Evolutionary conservation across 2,113 vertebrate species (phyloP), one percentile per base, ranked within the genome.

Genomic region (Engystomops pustulosus): DNA sequence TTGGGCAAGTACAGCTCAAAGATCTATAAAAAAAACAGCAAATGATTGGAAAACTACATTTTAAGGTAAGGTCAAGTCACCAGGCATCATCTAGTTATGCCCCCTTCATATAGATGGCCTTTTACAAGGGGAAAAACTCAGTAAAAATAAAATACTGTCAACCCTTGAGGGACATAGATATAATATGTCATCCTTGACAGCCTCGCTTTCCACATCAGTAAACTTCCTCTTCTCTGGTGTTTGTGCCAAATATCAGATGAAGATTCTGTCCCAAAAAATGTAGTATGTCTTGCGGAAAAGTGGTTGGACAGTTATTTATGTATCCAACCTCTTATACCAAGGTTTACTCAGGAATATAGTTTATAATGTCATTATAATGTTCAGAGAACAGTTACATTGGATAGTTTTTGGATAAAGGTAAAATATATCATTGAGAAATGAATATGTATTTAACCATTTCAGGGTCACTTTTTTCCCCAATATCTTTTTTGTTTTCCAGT

Each of bases 61-160:
- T 65, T 34, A 65, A 32, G 4, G 60, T 17, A 34, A 17, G 1
- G 32, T 32, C 25, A 32, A 32, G 11, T 60, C 11, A 30, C 34
- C 65, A 36, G 10, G 34, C 18, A 18, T 69, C 6, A 20, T 30
- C 27, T 3, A 60, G 23, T 14, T 10, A 60, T 60, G 9, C 55
- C 55, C 23, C 2, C 23, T 14, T 60, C 23, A 25, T 10, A 25
- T 60, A 3, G 3, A 9, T 60, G 55, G 55, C 55, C 62, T 79
- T 78, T 45, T 25, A 9, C 15, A 45, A 79, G 4, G 25, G 41
- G 12, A 44, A 25, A 15, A 60, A 25, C 18, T 60, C n/a, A 27
- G 76, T 79, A 6, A 32, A 25, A 30, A 65, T 27, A 79, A 79
- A 78, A 79, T 74, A 25, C 36, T 60, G 36, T 62, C 30, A 79